phyloP scores from a whole-genome alignment of 2,113 vertebrate species.

The Saguinus imperator region DNA sequence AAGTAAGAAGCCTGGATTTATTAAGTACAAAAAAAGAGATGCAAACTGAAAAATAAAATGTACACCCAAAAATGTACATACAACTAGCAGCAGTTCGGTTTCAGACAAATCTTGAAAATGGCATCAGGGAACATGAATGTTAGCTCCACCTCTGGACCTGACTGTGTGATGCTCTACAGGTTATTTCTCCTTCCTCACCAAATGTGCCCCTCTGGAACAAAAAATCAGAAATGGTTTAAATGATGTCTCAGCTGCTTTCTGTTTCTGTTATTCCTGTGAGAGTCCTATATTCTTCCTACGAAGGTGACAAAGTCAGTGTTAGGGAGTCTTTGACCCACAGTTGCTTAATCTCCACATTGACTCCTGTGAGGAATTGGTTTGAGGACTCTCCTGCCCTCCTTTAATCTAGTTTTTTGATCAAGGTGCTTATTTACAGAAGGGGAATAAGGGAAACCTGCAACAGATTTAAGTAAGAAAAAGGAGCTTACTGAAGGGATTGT shows the following conservation, averaged over 20 bases:
- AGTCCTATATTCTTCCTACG: neutral
- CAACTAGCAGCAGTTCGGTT: neutral
- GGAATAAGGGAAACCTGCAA: neutral
- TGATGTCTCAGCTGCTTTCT: neutral
- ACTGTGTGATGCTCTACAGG: neutral
- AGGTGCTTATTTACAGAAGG: neutral
- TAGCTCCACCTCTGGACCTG: neutral
- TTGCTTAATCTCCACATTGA: neutral
- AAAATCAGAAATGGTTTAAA: neutral
- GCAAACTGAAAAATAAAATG: neutral
- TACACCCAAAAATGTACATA: neutral
- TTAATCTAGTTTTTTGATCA: neutral
- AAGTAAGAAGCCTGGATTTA: neutral
- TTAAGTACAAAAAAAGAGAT: neutral
- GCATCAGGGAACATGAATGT: neutral
- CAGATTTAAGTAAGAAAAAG: neutral
- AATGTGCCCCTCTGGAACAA: neutral
- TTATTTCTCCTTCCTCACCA: neutral
- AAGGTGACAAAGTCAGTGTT: neutral
- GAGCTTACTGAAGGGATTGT: neutral
- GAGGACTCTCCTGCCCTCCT: neutral
- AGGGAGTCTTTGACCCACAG: neutral
- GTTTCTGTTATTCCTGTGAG: neutral
- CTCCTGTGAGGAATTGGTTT: neutral
- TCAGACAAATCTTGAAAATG: neutral